Percentiles rank a stretch among this genome's conserved stretches.
Evolutionary conservation across 2,888 invertebrate genomes (phyloP).

Genomic region (Venustoraphidia nigricollis): DNA sequence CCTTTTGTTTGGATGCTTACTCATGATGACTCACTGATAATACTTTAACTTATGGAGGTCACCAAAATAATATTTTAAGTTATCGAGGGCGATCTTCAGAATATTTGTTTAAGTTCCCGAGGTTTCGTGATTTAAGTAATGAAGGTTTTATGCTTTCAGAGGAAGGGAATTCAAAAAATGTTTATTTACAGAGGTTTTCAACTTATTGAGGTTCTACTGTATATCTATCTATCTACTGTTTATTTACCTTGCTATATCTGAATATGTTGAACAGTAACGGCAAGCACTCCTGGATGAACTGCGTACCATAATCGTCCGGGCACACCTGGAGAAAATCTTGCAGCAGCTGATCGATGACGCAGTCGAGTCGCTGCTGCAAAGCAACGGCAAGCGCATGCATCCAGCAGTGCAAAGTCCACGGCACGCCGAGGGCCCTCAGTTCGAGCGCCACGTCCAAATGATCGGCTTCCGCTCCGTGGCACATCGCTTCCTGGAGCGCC

Average conservation of each 20-base stretch:
- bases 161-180: no score
- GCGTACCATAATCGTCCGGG: slow-evolving; percentile 76
- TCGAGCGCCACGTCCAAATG: slow-evolving; percentile 83
- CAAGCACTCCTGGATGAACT: slow-evolving; percentile 80
- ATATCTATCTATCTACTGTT: no score
- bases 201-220: no score
- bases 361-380: slow-evolving; percentile 67
- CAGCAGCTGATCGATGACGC: slow-evolving; percentile 72
- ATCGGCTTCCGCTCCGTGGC: slow-evolving; percentile 84
- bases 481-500: slow-evolving; percentile 84
- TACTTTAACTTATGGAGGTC: no score
- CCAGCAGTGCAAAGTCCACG: slow-evolving; percentile 90
- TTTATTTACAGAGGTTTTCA: no score
- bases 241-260: slow-evolving; percentile 66
- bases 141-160: no score
- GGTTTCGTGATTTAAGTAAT: no score
- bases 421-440: slow-evolving; percentile 68
- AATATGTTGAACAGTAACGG: slow-evolving; percentile 82
- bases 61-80: no score
- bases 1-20: no score
- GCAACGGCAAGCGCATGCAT: slow-evolving; percentile 78
- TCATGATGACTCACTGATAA: no score
- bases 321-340: slow-evolving; percentile 85
- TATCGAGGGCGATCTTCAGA: no score
- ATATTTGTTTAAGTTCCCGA: no score